These are phyloP conservation scores for Acleris literana DNA, from an alignment of 2,888 invertebrate genomes.

Conservation along the genomic window DNA sequence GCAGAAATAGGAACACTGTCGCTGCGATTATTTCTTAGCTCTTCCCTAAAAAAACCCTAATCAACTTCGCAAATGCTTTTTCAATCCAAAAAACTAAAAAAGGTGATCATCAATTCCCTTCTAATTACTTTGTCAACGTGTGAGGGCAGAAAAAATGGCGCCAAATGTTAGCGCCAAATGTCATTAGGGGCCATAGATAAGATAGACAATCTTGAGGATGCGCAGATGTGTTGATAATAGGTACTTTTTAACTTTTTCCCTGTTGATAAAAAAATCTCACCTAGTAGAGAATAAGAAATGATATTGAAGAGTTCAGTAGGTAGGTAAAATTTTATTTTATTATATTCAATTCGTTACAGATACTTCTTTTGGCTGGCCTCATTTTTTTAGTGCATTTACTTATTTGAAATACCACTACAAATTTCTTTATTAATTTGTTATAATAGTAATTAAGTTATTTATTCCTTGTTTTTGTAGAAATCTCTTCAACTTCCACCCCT, in stretches of 20 bases:
- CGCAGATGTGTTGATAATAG: constrained; percentile 59
- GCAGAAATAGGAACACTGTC: not conserved
- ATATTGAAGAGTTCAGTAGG: not conserved
- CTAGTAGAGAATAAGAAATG: not conserved
- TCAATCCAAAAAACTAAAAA: constrained; percentile 3
- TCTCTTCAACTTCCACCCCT: constrained; percentile 16
- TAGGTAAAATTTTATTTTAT: not conserved
- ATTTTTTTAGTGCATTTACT: too few relatives aligned
- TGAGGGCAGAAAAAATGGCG: constrained; percentile 64
- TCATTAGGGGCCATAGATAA: constrained; percentile 66
- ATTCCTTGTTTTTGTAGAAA: too few relatives aligned
- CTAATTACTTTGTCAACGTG: constrained; percentile 62
- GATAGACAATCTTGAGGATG: constrained; percentile 51
- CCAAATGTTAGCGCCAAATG: constrained; percentile 66
- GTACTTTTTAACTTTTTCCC: constrained; percentile 17
- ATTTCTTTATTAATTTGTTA: too few relatives aligned
- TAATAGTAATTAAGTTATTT: too few relatives aligned
- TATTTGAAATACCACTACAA: too few relatives aligned
- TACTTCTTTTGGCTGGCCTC: too few relatives aligned
- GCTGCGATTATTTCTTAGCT: not conserved
- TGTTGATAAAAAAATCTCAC: constrained; percentile 1
- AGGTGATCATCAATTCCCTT: constrained; percentile 41
- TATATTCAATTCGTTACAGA: too few relatives aligned
- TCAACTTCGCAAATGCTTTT: constrained; percentile 16
- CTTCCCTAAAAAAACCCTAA: constrained; percentile 3